Conservation (phyloP, 2,797 vertebrate species). For the Falco columbarius region DNA sequence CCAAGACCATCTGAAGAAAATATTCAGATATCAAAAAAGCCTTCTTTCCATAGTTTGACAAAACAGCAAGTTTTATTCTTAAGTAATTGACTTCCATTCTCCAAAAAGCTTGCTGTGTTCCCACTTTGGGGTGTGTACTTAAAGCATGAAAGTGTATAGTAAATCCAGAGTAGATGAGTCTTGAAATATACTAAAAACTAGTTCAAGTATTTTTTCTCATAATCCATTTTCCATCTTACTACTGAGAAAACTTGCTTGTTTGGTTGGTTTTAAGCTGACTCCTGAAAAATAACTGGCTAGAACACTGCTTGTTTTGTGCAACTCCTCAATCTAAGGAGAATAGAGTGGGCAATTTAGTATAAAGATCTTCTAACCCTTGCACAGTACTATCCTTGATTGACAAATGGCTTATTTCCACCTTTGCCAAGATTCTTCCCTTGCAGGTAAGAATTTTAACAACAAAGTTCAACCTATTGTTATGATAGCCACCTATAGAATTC, state of each 20-base stretch:
- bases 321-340: slow-evolving; percentile 22
- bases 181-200: slow-evolving; percentile 28
- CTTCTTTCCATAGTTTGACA: slow-evolving; percentile 66
- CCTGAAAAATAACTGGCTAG: slow-evolving; percentile 69
- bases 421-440: slow-evolving; percentile 4
- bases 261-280: slow-evolving; percentile 58
- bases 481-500: slow-evolving; percentile 63
- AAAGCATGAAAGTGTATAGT: slow-evolving; percentile 9
- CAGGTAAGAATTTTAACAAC: not conserved
- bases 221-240: not conserved
- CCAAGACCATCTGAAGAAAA: slow-evolving; percentile 90
- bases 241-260: slow-evolving; percentile 4
- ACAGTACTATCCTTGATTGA: not conserved
- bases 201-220: not conserved
- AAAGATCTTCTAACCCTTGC: not conserved
- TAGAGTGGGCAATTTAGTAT: slow-evolving; percentile 56
- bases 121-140: slow-evolving; percentile 42
- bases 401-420: not conserved
- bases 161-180: slow-evolving; percentile 29
- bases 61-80: slow-evolving; percentile 67
- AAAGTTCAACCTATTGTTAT: not conserved
- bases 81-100: slow-evolving; percentile 55
- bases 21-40: slow-evolving; percentile 61
- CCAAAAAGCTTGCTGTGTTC: slow-evolving; percentile 68
- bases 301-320: slow-evolving; percentile 61